A percentile compares a stretch with the other conserved stretches of the same genome.
phyloP scores from a whole-genome alignment of 2,797 vertebrate genomes.

The Crax fasciolata region DNA sequence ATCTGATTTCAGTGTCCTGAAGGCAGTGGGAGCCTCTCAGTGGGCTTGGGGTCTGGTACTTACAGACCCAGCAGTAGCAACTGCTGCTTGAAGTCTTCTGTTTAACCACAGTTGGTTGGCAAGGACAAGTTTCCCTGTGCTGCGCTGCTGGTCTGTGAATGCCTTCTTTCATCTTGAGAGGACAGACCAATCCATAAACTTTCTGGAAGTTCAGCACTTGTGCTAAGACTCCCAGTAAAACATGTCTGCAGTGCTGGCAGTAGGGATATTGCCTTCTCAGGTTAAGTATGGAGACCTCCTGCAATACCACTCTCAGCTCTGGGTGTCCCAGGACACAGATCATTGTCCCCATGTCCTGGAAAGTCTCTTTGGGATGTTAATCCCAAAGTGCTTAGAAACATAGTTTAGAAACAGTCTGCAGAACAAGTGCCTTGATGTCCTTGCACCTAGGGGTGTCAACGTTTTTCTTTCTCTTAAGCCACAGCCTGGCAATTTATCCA shows the following conservation, averaged over 20 bases:
- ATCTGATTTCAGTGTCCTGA: background rate
- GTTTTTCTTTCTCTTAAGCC: background rate
- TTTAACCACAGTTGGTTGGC: background rate
- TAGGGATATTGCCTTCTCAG: background rate
- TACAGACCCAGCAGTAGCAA: background rate
- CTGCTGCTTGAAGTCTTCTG: background rate
- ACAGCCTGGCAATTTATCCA: background rate
- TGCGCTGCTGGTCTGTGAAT: background rate
- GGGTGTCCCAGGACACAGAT: background rate
- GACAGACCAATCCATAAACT: background rate
- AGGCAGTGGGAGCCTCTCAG: background rate
- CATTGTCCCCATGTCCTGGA: background rate
- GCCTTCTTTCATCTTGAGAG: background rate
- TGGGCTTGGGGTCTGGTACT: background rate
- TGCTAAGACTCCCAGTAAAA: background rate
- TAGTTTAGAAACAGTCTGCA: background rate
- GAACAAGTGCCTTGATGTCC: background rate
- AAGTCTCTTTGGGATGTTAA: background rate
- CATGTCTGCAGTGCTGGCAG: background rate
- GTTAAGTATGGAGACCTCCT: background rate
- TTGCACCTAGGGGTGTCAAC: background rate
- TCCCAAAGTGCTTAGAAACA: background rate
- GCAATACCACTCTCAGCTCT: fast-evolving
- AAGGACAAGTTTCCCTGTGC: background rate
- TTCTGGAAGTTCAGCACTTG: background rate